A percentile compares a stretch with the other conserved stretches of the same genome.
Conservation (phyloP, 2,797 vertebrate genomes). For the Acipenser ruthenus region DNA sequence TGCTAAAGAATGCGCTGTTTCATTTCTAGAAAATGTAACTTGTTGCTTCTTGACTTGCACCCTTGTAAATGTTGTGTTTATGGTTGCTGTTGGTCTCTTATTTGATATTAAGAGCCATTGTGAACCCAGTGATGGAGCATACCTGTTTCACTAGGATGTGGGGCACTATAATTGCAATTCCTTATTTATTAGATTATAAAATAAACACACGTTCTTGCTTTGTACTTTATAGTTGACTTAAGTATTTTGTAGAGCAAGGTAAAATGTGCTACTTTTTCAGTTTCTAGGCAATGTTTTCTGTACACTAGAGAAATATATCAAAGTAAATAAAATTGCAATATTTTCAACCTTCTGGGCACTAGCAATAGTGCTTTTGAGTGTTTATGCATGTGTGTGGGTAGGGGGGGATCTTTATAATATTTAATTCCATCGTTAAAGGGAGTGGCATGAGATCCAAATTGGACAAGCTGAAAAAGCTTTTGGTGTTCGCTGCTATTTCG, state of each 20-base stretch:
- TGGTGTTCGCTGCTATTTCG: no score
- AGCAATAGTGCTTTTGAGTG: no score
- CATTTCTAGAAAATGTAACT: neutral
- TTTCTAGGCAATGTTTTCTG: constrained; percentile 2
- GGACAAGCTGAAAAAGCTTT: no score
- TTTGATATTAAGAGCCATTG: neutral
- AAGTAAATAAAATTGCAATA: constrained; percentile 4
- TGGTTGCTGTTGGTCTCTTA: neutral
- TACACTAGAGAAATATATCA: constrained; percentile 2
- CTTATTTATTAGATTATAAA: neutral
- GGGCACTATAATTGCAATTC: no score
- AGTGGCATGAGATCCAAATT: no score
- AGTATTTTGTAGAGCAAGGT: neutral
- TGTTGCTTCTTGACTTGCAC: neutral
- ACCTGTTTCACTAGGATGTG: neutral
- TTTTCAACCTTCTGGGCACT: neutral
- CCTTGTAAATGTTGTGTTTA: neutral
- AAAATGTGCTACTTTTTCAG: neutral
- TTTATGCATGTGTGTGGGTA: neutral
- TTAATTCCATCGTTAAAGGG: no score
- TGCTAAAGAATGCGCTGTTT: neutral
- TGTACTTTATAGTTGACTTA: neutral
- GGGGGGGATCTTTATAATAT: no score
- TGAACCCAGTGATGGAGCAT: neutral
- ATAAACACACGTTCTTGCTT: neutral